Conservation (phyloP, 2,797 vertebrate genomes). For the Chelonia mydas region DNA sequence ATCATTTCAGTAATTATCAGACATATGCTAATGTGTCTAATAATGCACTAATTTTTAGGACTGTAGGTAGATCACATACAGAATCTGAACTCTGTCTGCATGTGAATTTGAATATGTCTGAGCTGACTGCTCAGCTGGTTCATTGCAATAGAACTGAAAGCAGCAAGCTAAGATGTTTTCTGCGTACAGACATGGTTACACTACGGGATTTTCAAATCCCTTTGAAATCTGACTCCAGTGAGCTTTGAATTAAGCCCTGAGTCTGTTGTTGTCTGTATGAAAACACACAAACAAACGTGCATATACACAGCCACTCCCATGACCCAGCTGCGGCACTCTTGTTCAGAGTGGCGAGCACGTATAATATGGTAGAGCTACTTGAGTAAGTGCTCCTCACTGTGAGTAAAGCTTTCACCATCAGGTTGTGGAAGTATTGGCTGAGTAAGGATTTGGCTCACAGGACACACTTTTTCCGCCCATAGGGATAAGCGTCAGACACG, state of each 20-base stretch:
- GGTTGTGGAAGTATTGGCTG: background rate
- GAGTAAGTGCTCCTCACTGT: background rate
- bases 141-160: background rate
- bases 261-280: background rate
- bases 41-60: slow-evolving; percentile 33
- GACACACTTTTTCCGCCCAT: background rate
- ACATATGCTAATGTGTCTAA: slow-evolving; percentile 28
- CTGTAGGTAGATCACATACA: background rate
- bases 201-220: background rate
- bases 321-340: background rate
- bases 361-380: too few species aligned
- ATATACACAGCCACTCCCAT: background rate
- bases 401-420: background rate
- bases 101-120: background rate
- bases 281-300: background rate
- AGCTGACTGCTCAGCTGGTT: background rate
- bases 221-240: background rate
- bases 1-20: slow-evolving; percentile 57
- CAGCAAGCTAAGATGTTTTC: background rate
- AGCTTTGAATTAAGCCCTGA: background rate
- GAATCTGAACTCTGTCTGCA: slow-evolving; percentile 36
- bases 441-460: background rate
- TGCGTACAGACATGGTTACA: background rate
- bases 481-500: background rate
- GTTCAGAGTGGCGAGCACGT: background rate